phyloP scores from a whole-genome alignment of 2,797 vertebrate species.

The Vireo griseus region DNA sequence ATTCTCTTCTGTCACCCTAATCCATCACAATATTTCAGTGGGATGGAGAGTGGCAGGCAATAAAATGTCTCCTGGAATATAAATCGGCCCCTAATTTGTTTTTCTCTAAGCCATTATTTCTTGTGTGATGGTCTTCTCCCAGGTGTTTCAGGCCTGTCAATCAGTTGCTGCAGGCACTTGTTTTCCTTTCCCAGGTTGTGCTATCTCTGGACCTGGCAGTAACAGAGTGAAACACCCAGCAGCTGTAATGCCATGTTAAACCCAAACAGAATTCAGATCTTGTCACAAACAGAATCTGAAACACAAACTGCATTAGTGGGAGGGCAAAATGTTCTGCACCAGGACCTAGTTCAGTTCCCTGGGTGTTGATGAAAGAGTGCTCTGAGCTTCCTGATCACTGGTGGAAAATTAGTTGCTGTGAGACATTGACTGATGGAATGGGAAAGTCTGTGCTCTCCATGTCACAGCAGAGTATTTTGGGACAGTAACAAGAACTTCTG shows the following conservation, averaged over 20 bases:
- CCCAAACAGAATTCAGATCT: conserved; percentile 27
- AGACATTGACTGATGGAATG: neutral
- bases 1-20: neutral
- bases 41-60: conserved; percentile 51
- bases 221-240: neutral
- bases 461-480: neutral
- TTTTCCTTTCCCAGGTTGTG: neutral
- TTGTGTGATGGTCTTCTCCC: conserved; percentile 19
- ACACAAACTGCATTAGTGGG: conserved; percentile 29
- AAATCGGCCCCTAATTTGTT: conserved; percentile 56
- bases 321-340: neutral
- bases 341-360: neutral
- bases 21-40: conserved; percentile 34
- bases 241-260: conserved; percentile 21
- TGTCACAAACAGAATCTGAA: conserved; percentile 45
- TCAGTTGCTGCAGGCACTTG: conserved; percentile 34
- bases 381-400: neutral
- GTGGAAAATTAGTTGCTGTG: neutral
- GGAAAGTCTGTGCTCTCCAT: neutral
- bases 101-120: conserved; percentile 54
- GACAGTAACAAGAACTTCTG: neutral
- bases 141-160: conserved; percentile 35
- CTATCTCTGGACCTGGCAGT: conserved; percentile 26
- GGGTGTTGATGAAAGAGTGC: neutral
- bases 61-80: conserved; percentile 62